A percentile compares a stretch with the other conserved stretches of the same genome.
Conservation (phyloP, 2,888 invertebrate genomes). For the Drosophila sordidapex region DNA sequence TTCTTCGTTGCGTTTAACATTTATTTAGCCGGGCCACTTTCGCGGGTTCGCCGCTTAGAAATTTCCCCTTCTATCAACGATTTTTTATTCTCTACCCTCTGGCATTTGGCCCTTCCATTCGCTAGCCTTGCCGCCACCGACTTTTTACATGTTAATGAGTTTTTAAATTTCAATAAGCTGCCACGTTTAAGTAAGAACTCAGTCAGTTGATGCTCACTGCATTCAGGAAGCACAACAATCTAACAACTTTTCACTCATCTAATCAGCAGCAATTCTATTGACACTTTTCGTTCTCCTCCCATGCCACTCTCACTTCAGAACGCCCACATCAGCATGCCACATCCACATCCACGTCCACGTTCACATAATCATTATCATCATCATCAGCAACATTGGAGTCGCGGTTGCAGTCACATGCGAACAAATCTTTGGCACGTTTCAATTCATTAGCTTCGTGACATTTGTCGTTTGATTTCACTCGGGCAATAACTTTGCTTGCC, state of each 20-base stretch:
- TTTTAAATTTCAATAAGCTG: slow-evolving; percentile 61
- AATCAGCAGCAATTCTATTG: slow-evolving; percentile 45
- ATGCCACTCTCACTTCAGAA: not conserved
- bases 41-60: slow-evolving; percentile 38
- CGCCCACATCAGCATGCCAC: slow-evolving; percentile 28
- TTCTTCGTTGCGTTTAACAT: slow-evolving; percentile 75
- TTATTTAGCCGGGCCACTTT: slow-evolving; percentile 72
- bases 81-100: not conserved
- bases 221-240: not conserved
- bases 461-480: slow-evolving; percentile 77
- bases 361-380: slow-evolving; percentile 15
- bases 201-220: slow-evolving; percentile 2
- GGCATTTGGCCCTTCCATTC: slow-evolving; percentile 11
- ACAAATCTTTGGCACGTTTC: slow-evolving; percentile 78
- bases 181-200: not conserved
- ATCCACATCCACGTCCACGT: slow-evolving; percentile 8
- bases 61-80: not conserved
- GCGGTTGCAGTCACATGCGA: slow-evolving; percentile 53
- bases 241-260: slow-evolving; percentile 20
- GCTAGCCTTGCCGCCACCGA: not conserved
- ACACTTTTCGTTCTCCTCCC: slow-evolving; percentile 26
- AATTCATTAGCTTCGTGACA: slow-evolving; percentile 80
- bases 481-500: slow-evolving; percentile 63
- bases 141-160: slow-evolving; percentile 66
- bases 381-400: slow-evolving; percentile 24